Evolutionary conservation across 2,888 invertebrate species (phyloP).

Genomic region (Oithona nana): DNA sequence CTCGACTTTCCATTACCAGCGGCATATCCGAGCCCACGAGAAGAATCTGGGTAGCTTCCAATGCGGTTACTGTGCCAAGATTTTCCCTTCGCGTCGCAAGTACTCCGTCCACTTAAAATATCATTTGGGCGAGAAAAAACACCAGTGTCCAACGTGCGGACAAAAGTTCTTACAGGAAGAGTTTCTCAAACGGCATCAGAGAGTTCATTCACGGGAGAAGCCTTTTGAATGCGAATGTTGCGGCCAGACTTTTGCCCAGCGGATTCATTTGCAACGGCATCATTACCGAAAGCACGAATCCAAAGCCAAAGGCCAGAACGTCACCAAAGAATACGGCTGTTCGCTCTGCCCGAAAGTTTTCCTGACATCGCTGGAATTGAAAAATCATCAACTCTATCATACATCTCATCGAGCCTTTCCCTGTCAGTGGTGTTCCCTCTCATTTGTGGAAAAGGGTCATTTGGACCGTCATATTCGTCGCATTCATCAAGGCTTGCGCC

Average conservation of each 20-base stretch:
- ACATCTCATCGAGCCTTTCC: not conserved
- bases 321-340: slow-evolving; percentile 1
- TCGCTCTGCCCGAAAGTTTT: not conserved
- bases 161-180: not conserved
- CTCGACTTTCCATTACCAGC: not conserved
- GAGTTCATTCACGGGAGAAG: not conserved
- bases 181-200: slow-evolving; percentile 1
- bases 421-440: not conserved
- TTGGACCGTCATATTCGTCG: slow-evolving; percentile 8
- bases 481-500: not conserved
- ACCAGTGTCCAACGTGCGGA: not conserved
- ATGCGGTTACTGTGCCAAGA: slow-evolving; percentile 9
- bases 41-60: slow-evolving; percentile 1
- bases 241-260: not conserved
- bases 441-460: slow-evolving; percentile 13
- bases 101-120: not conserved
- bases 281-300: not conserved
- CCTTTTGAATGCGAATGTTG: not conserved
- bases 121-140: not conserved
- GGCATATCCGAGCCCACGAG: slow-evolving; percentile 9
- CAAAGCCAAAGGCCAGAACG: not conserved
- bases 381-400: slow-evolving; percentile 12
- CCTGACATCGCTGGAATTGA: not conserved
- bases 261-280: not conserved
- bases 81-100: not conserved